Base-by-base conservation (phyloP, 1,140 invertebrate genomes). In the Scaptomyza montana region DNA sequence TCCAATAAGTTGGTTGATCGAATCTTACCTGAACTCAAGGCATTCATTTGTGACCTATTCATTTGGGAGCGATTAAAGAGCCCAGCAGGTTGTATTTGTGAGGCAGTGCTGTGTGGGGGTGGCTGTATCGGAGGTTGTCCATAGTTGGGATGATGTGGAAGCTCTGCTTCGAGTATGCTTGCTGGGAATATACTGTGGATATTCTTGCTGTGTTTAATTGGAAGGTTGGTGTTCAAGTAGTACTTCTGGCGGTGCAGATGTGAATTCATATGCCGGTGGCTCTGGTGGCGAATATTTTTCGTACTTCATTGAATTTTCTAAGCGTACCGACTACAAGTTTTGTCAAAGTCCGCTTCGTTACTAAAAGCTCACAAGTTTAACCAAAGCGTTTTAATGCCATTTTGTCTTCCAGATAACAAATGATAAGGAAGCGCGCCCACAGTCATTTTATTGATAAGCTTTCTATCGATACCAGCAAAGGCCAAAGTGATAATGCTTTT, bases 21-120 rank as follows among this genome's bases (percentile, higher is more conserved):
- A 16, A 49, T 55, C 77, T 60, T 43, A 87, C 84, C 84, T 36
- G 79, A 12, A 16, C 41, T 50, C 10, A 87, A 19, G 3, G 56
- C 65, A 56, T 78, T 78, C 9, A 16, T 25, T 47, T 86, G 82
- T 0, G 82, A 75, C 39, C 65, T 67, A 43, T 84, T 84, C 12
- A 12, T 63, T 21, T 36, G 50, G 33, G 16, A 53, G 13, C 43
- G 55, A 0, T 33, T 43, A 5, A 13, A 77, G 12, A 75, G 87
- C 19, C 78, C 70, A 6, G 2, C 41, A 7, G 54, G 50, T 12
- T 67, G 70, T 8, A 10, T 46, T 16, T 53, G 62, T 25, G 21
- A 3, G 19, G 67, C 45, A 16, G 53, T 41, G 12, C 51, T 30
- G 5, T 56, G 13, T 3, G 43, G 21, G 2, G 50, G 53, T 2